Conservation (phyloP, 64 coral and sea anemone genomes). For the Astreopora myriophthalma region DNA sequence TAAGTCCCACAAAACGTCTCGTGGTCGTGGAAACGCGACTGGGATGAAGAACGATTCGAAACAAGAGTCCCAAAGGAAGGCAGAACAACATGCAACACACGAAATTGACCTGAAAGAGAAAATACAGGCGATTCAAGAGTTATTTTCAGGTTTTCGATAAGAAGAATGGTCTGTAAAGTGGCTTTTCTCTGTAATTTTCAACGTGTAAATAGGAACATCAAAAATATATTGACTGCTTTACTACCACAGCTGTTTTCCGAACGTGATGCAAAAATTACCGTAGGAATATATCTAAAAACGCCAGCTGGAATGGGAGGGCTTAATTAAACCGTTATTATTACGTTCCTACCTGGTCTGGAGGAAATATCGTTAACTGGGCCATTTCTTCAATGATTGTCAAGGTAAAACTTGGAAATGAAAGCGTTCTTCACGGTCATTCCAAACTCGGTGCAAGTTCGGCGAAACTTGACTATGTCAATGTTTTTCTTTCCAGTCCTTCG, state of each 20-base stretch:
- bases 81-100: slow-evolving; percentile 65
- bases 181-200: background rate
- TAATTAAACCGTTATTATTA: background rate
- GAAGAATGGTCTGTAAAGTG: background rate
- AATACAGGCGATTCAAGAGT: background rate
- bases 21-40: slow-evolving; percentile 11
- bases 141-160: background rate
- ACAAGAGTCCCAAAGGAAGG: slow-evolving; percentile 60
- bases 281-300: too few species aligned
- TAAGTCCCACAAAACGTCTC: slow-evolving; percentile 61
- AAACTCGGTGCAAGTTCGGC: background rate
- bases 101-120: slow-evolving; percentile 78
- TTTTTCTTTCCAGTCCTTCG: slow-evolving; percentile 1
- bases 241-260: too few species aligned
- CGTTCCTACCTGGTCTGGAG: background rate
- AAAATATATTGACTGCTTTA: too few species aligned
- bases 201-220: background rate
- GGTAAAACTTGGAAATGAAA: background rate
- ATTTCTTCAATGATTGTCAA: background rate
- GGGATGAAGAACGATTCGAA: slow-evolving; percentile 41
- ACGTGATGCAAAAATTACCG: too few species aligned
- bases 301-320: too few species aligned
- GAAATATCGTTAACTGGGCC: background rate
- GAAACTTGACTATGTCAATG: background rate
- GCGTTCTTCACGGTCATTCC: background rate